phyloP scores from a whole-genome alignment of 2,113 vertebrate genomes.

The Cromileptes altivelis region DNA sequence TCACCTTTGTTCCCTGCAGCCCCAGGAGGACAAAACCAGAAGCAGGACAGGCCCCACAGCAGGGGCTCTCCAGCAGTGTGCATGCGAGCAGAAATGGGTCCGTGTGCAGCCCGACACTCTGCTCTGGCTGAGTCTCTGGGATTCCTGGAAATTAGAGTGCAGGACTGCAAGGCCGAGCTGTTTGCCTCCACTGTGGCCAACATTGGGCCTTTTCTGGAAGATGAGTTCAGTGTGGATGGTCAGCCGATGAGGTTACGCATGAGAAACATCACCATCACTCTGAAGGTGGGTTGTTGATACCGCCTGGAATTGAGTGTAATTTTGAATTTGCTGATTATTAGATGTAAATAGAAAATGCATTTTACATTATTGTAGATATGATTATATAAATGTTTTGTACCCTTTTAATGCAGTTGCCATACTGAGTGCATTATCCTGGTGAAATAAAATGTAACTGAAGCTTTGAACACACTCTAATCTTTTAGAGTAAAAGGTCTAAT shows the following conservation, averaged over 20 bases:
- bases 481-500: not conserved
- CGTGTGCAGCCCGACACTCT: conserved; percentile 81
- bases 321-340: too few relatives aligned
- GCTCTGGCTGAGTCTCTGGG: conserved; percentile 86
- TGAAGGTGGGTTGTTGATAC: conserved; percentile 86
- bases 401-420: not conserved
- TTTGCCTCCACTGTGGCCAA: conserved; percentile 88
- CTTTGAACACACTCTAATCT: not conserved
- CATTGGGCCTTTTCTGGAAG: conserved; percentile 94
- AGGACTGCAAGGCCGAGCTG: conserved; percentile 85
- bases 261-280: conserved; percentile 86
- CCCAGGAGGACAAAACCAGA: conserved; percentile 35
- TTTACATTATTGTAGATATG: not conserved
- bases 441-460: not conserved
- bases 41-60: conserved; percentile 42
- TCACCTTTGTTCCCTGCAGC: conserved; percentile 16
- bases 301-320: not conserved
- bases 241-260: conserved; percentile 92
- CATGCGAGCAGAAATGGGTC: conserved; percentile 88
- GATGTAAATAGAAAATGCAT: not conserved
- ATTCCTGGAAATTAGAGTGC: conserved; percentile 87
- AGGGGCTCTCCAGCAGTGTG: conserved; percentile 77
- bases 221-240: conserved; percentile 90
- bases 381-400: not conserved
- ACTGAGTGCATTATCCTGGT: not conserved